These are phyloP conservation scores for Aricia artaxerxes DNA, from an alignment of 2,888 invertebrate genomes.

Conservation along the genomic window DNA sequence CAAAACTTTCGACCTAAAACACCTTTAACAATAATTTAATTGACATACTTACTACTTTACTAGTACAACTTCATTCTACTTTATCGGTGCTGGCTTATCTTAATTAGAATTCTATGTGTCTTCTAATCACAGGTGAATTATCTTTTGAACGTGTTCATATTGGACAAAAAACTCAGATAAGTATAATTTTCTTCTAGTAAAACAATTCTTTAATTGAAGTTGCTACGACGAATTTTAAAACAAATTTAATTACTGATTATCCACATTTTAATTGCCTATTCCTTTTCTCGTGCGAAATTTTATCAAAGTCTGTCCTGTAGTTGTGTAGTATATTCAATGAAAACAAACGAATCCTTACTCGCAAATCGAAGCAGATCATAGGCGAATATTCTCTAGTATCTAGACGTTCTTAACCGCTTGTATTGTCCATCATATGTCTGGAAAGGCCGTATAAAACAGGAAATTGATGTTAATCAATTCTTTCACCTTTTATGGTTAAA, in stretches of 20 bases:
- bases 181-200: neutral
- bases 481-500: constrained; percentile 30
- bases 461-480: constrained; percentile 12
- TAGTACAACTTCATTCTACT: neutral
- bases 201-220: neutral
- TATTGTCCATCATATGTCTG: neutral
- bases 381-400: too few relatives aligned
- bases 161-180: neutral
- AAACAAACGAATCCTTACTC: too few relatives aligned
- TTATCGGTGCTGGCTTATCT: neutral
- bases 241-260: too few relatives aligned
- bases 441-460: neutral
- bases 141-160: neutral
- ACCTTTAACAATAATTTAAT: neutral
- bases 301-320: too few relatives aligned
- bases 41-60: neutral
- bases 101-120: constrained; percentile 10
- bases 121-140: neutral
- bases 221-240: neutral
- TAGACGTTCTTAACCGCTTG: too few relatives aligned
- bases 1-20: neutral
- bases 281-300: too few relatives aligned
- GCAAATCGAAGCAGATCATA: too few relatives aligned
- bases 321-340: too few relatives aligned
- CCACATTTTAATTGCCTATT: too few relatives aligned